phyloP scores from a whole-genome alignment of 2,888 invertebrate species.

The Andricus curvator region DNA sequence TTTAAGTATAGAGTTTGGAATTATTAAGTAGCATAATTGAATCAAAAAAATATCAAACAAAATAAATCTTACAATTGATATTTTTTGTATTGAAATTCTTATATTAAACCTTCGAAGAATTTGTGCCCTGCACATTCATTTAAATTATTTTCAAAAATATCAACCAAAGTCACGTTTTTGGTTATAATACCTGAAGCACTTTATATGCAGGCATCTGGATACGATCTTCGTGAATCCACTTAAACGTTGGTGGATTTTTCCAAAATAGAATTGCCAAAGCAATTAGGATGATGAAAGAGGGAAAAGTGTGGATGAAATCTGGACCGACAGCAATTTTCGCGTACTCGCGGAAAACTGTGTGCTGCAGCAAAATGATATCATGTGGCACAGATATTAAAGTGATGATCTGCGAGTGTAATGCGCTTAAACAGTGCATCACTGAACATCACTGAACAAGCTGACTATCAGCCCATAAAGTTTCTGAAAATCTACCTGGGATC shows the following conservation, averaged over 20 bases:
- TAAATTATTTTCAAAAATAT: too few relatives aligned
- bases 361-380: conserved; percentile 66
- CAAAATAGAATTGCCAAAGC: conserved; percentile 64
- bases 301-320: conserved; percentile 72
- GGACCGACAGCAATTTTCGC: conserved; percentile 70
- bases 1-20: too few relatives aligned
- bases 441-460: background rate
- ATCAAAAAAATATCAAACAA: too few relatives aligned
- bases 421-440: conserved; percentile 70
- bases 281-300: conserved; percentile 67
- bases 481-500: background rate
- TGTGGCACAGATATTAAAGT: conserved; percentile 67
- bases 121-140: too few relatives aligned
- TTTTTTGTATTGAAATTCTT: too few relatives aligned
- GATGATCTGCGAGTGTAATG: conserved; percentile 64
- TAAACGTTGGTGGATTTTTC: conserved; percentile 64
- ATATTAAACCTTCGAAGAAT: too few relatives aligned
- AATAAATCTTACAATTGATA: too few relatives aligned
- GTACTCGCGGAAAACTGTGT: conserved; percentile 70
- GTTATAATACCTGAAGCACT: conserved; percentile 46
- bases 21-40: too few relatives aligned
- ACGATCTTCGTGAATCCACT: background rate
- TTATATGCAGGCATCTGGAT: conserved; percentile 27
- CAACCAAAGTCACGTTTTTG: too few relatives aligned
- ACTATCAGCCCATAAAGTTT: conserved; percentile 1